Evolutionary conservation across 2,888 invertebrate species (phyloP), one percentile per base, ranked within the genome.

Genomic region (Pemphredon lugubris): DNA sequence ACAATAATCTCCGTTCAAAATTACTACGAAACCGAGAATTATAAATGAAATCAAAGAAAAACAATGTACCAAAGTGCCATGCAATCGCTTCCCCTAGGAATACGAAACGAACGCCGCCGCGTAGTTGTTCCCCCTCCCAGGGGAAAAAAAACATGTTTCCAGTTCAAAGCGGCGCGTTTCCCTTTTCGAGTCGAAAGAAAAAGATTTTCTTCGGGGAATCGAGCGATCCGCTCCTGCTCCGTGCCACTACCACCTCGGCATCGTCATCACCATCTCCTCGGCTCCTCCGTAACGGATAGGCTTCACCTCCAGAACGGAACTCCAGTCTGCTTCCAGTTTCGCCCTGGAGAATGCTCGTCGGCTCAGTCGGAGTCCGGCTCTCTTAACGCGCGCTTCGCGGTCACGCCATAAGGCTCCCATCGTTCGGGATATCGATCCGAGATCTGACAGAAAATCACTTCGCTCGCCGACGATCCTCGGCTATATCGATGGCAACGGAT

Each of bases 231-330:
- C 57, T 77, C 79, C 79, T 79, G 79, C 34, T 55, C 53, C 67
- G 63, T 65, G 55, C 77, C 77, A 71, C 77, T 75, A 74, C 74
- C 68, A 73, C 72, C 75, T 75, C 72, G 65, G 69, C 82, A 75
- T 77, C 79, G 75, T 77, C 79, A 74, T 79, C 81, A 75, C 83
- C 76, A 75, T 75, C 78, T 78, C 78, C 72, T 77, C 64, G 79
- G 67, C 75, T 83, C 77, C 83, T 83, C 75, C 77, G 83, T 84
- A 85, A 82, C 84, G 83, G 83, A 85, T 81, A 84, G 83, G 81
- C 85, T 82, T 82, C 79, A 77, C 78, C 79, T 77, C 75, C 73
- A 67, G 79, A 81, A 81, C 81, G 81, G 81, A 81, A 81, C 81
- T 81, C 76, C 75, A 80, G 79, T 79, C 75, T 71, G 81, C 79